phyloP scores from a whole-genome alignment of 2,113 vertebrate species.

The Dromaius novaehollandiae region DNA sequence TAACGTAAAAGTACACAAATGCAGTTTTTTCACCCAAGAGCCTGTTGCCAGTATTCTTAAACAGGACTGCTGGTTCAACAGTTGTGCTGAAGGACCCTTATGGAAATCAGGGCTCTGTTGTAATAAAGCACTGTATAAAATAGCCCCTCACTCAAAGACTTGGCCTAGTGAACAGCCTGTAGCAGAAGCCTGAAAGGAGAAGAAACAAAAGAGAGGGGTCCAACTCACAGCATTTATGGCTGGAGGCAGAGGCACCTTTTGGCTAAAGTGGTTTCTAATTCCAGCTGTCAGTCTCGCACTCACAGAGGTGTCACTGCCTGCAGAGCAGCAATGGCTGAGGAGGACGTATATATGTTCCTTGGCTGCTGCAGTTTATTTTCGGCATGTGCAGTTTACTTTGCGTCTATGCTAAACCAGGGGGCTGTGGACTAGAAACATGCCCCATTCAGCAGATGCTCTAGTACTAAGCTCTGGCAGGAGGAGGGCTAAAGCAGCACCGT shows the following conservation, averaged over 20 bases:
- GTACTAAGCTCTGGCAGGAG: background rate
- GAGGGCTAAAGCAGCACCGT: background rate
- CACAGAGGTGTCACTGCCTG: background rate
- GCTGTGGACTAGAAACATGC: background rate
- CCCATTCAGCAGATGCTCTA: background rate
- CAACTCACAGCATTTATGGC: background rate
- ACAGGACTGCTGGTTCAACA: background rate
- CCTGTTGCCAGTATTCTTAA: background rate
- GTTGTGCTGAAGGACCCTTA: background rate
- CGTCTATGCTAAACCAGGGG: background rate
- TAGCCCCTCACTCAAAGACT: background rate
- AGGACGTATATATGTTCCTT: background rate
- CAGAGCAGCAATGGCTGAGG: background rate
- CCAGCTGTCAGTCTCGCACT: background rate
- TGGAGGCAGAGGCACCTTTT: background rate
- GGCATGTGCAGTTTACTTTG: background rate
- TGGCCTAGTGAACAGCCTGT: background rate
- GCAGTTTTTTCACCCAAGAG: background rate
- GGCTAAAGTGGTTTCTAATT: background rate
- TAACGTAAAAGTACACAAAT: background rate
- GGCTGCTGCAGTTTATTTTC: background rate
- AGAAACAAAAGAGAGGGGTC: background rate
- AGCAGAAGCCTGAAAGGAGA: background rate
- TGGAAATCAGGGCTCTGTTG: background rate
- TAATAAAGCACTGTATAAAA: background rate